These are phyloP conservation scores for Vireo altiloquus DNA, from an alignment of 2,113 vertebrate species.

Conservation along the genomic window DNA sequence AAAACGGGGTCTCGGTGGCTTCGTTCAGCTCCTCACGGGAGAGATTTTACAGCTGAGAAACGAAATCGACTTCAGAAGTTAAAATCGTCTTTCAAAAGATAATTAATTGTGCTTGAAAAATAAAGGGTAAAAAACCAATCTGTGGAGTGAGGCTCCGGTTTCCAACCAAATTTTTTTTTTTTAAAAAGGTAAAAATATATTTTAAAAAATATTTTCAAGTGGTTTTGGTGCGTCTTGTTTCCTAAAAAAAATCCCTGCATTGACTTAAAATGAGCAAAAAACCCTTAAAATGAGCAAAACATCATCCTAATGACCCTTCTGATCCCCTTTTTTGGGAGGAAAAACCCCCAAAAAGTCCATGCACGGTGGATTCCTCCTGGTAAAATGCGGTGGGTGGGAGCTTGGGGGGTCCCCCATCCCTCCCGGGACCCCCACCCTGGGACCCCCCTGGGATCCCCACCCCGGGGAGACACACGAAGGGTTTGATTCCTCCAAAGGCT, in stretches of 20 bases:
- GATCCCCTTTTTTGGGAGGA: accelerated
- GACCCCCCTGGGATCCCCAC: background rate
- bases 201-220: background rate
- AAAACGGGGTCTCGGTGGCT: background rate
- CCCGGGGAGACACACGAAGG: background rate
- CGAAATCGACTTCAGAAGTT: background rate
- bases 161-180: background rate
- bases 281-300: background rate
- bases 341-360: accelerated
- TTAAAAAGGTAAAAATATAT: background rate
- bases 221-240: background rate
- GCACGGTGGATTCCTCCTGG: accelerated
- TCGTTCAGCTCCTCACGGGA: accelerated
- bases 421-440: no score
- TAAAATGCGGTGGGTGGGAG: background rate
- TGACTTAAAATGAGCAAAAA: background rate
- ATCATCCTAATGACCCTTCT: background rate
- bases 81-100: background rate
- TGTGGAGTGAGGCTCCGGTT: background rate
- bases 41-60: background rate
- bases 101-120: background rate
- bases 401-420: no score
- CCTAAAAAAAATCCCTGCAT: background rate
- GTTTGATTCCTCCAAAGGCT: background rate
- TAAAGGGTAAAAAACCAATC: background rate